These are phyloP conservation scores for Apolygus lucorum DNA, from an alignment of 1,140 invertebrate genomes.

Conservation along the genomic window DNA sequence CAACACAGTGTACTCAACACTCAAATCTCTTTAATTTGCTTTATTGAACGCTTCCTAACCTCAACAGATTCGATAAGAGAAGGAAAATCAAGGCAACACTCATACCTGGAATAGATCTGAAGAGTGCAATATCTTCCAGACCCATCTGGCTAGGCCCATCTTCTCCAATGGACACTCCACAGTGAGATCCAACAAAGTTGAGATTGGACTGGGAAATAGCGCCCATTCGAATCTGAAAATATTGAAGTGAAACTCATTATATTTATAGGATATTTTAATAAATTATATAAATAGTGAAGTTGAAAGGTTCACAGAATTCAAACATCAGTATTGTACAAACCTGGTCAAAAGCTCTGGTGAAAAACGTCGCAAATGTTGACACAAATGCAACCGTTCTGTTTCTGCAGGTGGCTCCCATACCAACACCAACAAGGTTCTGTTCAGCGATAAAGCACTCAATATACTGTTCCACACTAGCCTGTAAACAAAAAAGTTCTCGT, in stretches of 20 bases:
- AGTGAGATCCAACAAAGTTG: conserved; percentile 92
- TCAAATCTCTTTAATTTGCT: too few relatives aligned
- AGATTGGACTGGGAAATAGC: conserved; percentile 97
- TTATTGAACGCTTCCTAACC: too few relatives aligned
- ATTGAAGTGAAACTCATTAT: conserved; percentile 21
- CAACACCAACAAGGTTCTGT: conserved; percentile 94
- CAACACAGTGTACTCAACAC: too few relatives aligned
- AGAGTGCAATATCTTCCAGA: conserved; percentile 93
- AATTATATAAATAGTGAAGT: conserved; percentile 22
- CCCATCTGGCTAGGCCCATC: conserved; percentile 99
- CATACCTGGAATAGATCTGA: conserved; percentile 75
- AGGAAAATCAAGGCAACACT: not conserved
- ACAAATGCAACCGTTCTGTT: conserved; percentile 83
- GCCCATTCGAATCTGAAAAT: conserved; percentile 87
- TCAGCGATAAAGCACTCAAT: conserved; percentile 99
- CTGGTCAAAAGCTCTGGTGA: conserved; percentile 92
- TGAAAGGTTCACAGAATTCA: not conserved
- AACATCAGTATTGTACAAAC: conserved; percentile 40
- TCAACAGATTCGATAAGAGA: too few relatives aligned
- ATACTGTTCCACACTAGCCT: conserved; percentile 58
- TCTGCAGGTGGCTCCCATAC: conserved; percentile 83
- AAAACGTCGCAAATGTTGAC: conserved; percentile 97
- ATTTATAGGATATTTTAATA: conserved; percentile 14
- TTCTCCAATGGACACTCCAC: conserved; percentile 90
- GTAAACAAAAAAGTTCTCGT: conserved; percentile 23